Percentiles rank a stretch among this genome's conserved stretches.
These are phyloP conservation scores for Atta cephalotes DNA, from an alignment of 1,140 invertebrate genomes.

Conservation along the genomic window DNA sequence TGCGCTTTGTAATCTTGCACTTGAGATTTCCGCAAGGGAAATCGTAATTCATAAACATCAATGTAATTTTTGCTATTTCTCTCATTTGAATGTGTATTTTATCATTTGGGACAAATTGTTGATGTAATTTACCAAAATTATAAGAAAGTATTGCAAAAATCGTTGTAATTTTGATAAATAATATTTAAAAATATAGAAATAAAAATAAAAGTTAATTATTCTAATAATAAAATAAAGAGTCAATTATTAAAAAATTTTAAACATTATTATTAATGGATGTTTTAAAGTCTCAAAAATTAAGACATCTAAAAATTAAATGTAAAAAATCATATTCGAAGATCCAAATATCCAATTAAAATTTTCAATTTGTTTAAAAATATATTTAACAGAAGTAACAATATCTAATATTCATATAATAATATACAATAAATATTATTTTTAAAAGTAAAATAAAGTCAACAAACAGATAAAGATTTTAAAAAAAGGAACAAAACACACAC, in stretches of 20 bases:
- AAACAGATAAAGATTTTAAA: not conserved
- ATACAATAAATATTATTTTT: too few relatives aligned
- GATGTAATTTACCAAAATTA: not conserved
- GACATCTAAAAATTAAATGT: not conserved
- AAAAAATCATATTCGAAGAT: not conserved
- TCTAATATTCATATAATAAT: not conserved
- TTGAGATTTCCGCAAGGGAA: not conserved
- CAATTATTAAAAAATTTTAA: not conserved
- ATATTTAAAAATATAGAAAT: not conserved
- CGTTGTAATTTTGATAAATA: not conserved
- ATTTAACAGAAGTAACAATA: not conserved
- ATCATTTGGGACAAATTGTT: not conserved
- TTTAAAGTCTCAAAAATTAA: not conserved
- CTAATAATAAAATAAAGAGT: not conserved
- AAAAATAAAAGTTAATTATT: not conserved
- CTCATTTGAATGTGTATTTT: not conserved
- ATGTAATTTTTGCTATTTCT: slow-evolving; percentile 21
- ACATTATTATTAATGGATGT: not conserved
- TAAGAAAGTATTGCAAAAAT: not conserved
- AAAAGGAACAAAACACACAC: too few relatives aligned
- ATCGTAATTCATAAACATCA: slow-evolving; percentile 19
- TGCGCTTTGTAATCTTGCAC: slow-evolving; percentile 36
- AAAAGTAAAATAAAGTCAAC: not conserved
- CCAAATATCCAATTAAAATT: not conserved
- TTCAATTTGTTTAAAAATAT: not conserved